These are phyloP conservation scores for Tyto alba DNA, from an alignment of 2,113 vertebrate species.

Conservation along the genomic window DNA sequence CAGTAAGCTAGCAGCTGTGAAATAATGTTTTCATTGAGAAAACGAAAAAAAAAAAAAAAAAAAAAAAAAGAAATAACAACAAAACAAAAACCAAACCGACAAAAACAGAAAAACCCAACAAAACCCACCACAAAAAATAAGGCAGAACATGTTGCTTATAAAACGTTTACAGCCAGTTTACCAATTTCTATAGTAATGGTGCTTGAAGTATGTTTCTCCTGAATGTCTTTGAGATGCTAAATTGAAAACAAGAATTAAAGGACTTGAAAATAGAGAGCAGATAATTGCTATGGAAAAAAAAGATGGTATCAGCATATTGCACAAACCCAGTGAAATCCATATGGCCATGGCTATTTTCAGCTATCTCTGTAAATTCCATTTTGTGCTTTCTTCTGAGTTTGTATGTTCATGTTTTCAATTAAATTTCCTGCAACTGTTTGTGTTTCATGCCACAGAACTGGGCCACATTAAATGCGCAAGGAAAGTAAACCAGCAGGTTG, in stretches of 20 bases:
- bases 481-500: neutral
- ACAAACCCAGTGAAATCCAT: neutral
- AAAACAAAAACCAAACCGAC: too few relatives aligned
- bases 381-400: neutral
- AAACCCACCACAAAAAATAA: neutral
- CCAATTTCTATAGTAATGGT: constrained; percentile 47
- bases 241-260: constrained; percentile 60
- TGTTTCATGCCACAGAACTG: neutral
- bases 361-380: neutral
- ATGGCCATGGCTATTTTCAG: neutral
- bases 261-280: constrained; percentile 31
- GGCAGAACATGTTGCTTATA: constrained; percentile 32
- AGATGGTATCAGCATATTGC: neutral
- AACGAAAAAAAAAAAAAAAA: neutral
- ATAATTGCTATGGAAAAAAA: neutral
- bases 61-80: neutral
- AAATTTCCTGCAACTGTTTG: neutral
- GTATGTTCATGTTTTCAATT: neutral
- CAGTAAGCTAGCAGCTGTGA: constrained; percentile 32
- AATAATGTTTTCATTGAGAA: constrained; percentile 46
- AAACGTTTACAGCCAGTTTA: constrained; percentile 60
- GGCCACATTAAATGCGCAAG: neutral
- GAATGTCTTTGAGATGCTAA: constrained; percentile 49
- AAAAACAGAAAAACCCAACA: neutral
- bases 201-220: constrained; percentile 53